phyloP scores from a whole-genome alignment of 2,888 invertebrate species.

The Tridacna crocea region DNA sequence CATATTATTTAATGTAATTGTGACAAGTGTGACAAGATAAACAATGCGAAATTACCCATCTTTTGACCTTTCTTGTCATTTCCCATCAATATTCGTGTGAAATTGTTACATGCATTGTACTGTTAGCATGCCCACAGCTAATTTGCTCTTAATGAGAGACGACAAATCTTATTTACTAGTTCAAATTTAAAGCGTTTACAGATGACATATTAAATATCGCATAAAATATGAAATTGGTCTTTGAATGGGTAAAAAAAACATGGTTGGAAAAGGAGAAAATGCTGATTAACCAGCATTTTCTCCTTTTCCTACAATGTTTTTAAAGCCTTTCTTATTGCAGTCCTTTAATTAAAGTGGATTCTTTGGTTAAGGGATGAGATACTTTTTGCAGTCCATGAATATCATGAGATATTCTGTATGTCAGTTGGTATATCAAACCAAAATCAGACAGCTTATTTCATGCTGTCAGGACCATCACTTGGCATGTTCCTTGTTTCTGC shows the following conservation, averaged over 20 bases:
- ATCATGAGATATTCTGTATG: too few species aligned
- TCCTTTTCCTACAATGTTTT: background rate
- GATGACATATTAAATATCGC: background rate
- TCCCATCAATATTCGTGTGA: conserved; percentile 12
- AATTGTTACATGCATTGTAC: too few species aligned
- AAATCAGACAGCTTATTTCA: too few species aligned
- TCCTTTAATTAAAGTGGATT: too few species aligned
- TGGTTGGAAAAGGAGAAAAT: background rate
- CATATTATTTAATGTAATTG: background rate
- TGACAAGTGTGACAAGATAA: conserved; percentile 6
- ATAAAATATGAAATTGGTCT: too few species aligned
- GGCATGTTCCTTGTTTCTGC: too few species aligned
- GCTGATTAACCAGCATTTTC: conserved; percentile 7
- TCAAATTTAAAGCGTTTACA: background rate
- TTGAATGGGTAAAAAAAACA: too few species aligned
- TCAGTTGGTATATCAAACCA: too few species aligned
- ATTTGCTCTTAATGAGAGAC: background rate
- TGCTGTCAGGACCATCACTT: too few species aligned
- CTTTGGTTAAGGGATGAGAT: too few species aligned
- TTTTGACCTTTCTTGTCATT: conserved; percentile 2
- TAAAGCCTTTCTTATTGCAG: background rate
- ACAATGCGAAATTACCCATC: conserved; percentile 9
- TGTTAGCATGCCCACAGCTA: background rate
- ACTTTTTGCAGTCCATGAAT: too few species aligned
- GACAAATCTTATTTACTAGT: background rate